A percentile compares a stretch with the other conserved stretches of the same genome.
Evolutionary conservation across 2,797 vertebrate genomes (phyloP).

Genomic region (Microtus californicus): DNA sequence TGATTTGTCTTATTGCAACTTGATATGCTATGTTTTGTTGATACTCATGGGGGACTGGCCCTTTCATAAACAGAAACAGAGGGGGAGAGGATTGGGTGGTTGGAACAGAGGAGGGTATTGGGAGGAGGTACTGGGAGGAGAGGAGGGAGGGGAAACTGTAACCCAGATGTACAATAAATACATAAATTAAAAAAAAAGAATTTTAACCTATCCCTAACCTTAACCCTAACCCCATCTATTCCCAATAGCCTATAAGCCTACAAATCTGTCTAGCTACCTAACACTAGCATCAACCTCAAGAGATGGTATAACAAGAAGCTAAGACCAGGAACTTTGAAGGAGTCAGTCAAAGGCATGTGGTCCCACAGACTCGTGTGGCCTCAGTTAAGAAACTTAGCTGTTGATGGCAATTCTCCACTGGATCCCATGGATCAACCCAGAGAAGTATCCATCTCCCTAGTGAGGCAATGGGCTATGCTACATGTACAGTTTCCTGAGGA

Average conservation of each 20-base stretch:
- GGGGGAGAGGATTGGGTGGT: neutral
- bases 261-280: neutral
- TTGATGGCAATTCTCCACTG: neutral
- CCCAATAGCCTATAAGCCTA: neutral
- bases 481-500: no score
- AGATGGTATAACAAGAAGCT: neutral
- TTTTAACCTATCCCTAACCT: neutral
- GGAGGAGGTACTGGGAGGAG: neutral
- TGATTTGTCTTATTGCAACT: neutral
- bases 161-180: neutral
- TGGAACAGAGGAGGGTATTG: neutral
- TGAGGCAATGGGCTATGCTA: neutral
- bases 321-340: neutral
- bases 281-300: neutral
- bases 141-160: neutral
- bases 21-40: neutral
- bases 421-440: neutral
- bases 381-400: neutral
- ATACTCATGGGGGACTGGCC: neutral
- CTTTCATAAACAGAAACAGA: neutral
- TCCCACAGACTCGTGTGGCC: neutral
- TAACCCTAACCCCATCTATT: neutral
- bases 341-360: neutral
- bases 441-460: neutral
- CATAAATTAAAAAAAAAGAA: neutral